Evolutionary conservation across 2,797 vertebrate species (phyloP).

Genomic region (Ctenochaetus hawaiiensis): DNA sequence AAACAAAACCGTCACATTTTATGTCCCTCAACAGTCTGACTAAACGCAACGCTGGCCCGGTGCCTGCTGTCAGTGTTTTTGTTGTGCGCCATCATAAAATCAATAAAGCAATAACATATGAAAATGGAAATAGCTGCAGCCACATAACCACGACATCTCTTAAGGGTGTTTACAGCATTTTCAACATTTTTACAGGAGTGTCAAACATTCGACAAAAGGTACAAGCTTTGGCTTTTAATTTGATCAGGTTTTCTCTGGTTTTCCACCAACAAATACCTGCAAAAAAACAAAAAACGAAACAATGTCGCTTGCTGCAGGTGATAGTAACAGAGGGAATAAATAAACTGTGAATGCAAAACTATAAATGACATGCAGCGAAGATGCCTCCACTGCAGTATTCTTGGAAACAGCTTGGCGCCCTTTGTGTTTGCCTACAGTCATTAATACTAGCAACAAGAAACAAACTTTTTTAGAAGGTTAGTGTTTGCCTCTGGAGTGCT

Average conservation of each 20-base stretch:
- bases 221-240: constrained; percentile 1
- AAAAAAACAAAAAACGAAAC: neutral
- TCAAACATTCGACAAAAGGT: constrained; percentile 11
- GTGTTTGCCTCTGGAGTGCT: neutral
- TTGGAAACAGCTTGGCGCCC: constrained; percentile 33
- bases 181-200: neutral
- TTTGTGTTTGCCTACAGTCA: constrained; percentile 25
- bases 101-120: neutral
- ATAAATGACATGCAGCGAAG: constrained; percentile 4
- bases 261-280: neutral
- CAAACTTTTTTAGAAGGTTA: constrained; percentile 1
- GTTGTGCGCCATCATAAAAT: constrained; percentile 12
- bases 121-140: neutral
- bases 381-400: constrained; percentile 34
- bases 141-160: neutral
- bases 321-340: constrained; percentile 32
- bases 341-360: constrained; percentile 28
- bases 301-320: constrained; percentile 14
- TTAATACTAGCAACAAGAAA: constrained; percentile 17
- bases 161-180: neutral
- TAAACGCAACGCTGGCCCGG: neutral
- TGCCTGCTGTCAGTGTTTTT: neutral
- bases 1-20: neutral
- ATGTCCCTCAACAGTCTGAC: neutral
- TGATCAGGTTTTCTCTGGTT: neutral